A percentile compares a stretch with the other conserved stretches of the same genome.
Conservation (phyloP, 2,113 vertebrate genomes). For the Trachemys scripta region DNA sequence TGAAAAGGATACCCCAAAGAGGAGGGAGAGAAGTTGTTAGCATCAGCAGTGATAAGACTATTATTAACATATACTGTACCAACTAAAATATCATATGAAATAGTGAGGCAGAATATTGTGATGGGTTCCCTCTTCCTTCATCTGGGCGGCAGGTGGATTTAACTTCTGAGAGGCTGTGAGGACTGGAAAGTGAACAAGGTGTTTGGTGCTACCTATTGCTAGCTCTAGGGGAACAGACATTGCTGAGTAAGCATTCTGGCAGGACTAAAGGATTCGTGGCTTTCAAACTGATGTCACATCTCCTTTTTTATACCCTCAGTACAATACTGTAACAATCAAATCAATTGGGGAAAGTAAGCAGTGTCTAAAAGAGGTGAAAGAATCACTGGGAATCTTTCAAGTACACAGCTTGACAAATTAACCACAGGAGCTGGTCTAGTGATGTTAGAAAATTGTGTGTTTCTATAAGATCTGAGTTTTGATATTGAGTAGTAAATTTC, state of each 20-base stretch:
- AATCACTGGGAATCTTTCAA: neutral
- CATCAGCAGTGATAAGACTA: neutral
- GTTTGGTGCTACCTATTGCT: neutral
- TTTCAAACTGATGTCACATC: neutral
- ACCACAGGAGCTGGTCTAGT: neutral
- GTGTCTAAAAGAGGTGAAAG: neutral
- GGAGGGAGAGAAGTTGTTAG: neutral
- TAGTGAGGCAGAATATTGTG: neutral
- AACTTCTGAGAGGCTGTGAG: neutral
- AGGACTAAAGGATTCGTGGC: neutral
- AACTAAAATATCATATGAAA: neutral
- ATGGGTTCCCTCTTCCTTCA: neutral
- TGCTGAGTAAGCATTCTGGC: neutral
- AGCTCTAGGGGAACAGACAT: neutral
- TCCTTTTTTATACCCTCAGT: neutral
- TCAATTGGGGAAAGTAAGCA: neutral
- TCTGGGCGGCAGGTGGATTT: neutral
- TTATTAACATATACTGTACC: neutral
- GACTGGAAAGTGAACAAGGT: neutral
- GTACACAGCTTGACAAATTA: neutral
- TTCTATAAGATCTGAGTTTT: neutral
- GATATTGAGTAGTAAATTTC: neutral
- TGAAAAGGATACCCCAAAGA: neutral
- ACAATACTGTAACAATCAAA: neutral
- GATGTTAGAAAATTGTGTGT: neutral